Evolutionary conservation across 2,113 vertebrate genomes (phyloP), one percentile per base, ranked within the genome.

Genomic region (Capreolus pygargus): DNA sequence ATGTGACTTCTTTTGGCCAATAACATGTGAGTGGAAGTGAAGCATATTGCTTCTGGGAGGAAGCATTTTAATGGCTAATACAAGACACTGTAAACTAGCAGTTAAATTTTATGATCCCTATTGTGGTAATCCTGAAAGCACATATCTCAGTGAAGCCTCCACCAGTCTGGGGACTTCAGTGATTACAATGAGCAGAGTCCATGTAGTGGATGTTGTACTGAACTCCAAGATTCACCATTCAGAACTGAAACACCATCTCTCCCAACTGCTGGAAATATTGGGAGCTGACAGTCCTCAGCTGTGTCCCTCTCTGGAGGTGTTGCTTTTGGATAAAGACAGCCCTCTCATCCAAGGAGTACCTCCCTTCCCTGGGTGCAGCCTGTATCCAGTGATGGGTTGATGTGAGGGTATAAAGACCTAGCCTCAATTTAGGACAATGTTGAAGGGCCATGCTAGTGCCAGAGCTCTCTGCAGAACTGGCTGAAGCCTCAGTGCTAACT

Each of bases 21-120:
- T 95, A 91, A 88, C 83, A 74, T 58, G 16, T 52, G 90, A 76
- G 30, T 52, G 19, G 39, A 90, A 74, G 54, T 83, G 27, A 95
- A 54, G 54, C 87, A 47, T 54, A 78, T 79, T 91, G 52, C 16
- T 96, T 81, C 58, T 93, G 27, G 43, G 54, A 60, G 16, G 27
- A 83, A 93, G 50, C 39, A 70, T 96, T 93, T 93, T 87, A 96
- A 93, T 84, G 58, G 57, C 67, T 76, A 93, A 25, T 74, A 58
- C 83, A 93, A 96, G 57, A 95, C 70, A 83, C 33, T 70, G 67
- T 27, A 79, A 52, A 89, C 33, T 79, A 89, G 67, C 27, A 94
- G 93, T 97, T 95, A 96, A 55, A 93, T 74, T 91, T 91, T 90
- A 93, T 83, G 57, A 89, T 92, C 30, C 17, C 17, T 60, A 55